A percentile compares a stretch with the other conserved stretches of the same genome.
phyloP scores from a whole-genome alignment of 1,140 invertebrate genomes.

The Leptinotarsa undecemlineata region DNA sequence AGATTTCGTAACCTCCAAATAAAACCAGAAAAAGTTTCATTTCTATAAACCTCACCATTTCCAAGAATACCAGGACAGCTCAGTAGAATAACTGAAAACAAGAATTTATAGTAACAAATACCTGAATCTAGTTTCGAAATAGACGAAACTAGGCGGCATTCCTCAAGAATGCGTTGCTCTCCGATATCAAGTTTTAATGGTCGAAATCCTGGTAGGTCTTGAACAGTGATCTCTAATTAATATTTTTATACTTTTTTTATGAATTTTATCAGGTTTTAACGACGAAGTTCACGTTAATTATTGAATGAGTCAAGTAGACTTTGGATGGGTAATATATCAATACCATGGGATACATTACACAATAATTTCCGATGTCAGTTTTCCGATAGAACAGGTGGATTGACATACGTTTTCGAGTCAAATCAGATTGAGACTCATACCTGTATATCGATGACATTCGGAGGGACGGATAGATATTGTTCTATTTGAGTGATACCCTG shows the following conservation, averaged over 20 bases:
- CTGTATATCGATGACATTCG: too few relatives aligned
- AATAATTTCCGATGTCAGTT: background rate
- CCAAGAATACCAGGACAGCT: background rate
- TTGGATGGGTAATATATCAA: constrained; percentile 3
- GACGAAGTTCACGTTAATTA: constrained; percentile 10
- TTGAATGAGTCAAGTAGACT: background rate
- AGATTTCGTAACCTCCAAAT: too few relatives aligned
- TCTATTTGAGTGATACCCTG: too few relatives aligned
- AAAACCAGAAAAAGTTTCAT: too few relatives aligned
- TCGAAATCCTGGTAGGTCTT: constrained; percentile 9
- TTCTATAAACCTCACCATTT: background rate
- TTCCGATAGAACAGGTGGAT: background rate
- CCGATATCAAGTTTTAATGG: constrained; percentile 7
- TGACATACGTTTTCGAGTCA: background rate
- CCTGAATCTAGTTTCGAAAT: constrained; percentile 9
- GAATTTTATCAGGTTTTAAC: constrained; percentile 14
- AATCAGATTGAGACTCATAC: background rate
- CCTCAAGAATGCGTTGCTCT: background rate
- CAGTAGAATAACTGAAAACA: background rate
- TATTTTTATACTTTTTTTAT: constrained; percentile 11
- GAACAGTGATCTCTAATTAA: background rate
- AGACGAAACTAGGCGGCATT: constrained; percentile 4
- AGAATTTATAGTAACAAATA: constrained; percentile 9
- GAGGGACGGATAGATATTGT: too few relatives aligned
- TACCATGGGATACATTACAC: background rate